phyloP scores from a whole-genome alignment of 1,140 invertebrate genomes.

The Piezodorus guildinii region DNA sequence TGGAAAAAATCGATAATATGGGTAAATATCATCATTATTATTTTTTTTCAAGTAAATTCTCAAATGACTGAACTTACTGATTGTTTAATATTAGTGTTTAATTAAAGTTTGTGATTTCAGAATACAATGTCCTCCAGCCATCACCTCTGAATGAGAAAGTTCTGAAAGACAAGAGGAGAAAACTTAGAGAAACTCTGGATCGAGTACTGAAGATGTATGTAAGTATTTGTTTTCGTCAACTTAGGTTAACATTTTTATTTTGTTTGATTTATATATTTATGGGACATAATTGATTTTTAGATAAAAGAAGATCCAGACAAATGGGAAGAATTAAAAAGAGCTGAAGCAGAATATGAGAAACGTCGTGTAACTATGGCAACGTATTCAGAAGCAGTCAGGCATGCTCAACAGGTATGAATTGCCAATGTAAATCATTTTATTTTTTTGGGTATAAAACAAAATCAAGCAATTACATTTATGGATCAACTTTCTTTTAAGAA shows the following conservation, averaged over 20 bases:
- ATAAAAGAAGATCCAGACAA: constrained; percentile 94
- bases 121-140: constrained; percentile 88
- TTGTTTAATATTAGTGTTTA: too few species aligned
- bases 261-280: constrained; percentile 14
- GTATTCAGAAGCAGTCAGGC: constrained; percentile 88
- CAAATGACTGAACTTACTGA: too few species aligned
- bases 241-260: constrained; percentile 12
- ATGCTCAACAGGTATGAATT: constrained; percentile 72
- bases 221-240: constrained; percentile 43
- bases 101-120: constrained; percentile 41
- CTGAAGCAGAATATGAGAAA: constrained; percentile 88
- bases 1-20: constrained; percentile 98
- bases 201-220: constrained; percentile 91
- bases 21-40: constrained; percentile 43
- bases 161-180: constrained; percentile 90
- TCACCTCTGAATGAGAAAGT: constrained; percentile 94
- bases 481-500: too few species aligned
- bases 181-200: constrained; percentile 88
- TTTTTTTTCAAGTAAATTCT: too few species aligned
- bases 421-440: too few species aligned
- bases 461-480: too few species aligned
- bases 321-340: constrained; percentile 78
- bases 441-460: too few species aligned
- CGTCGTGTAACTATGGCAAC: constrained; percentile 71
- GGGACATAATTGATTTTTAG: constrained; percentile 38